phyloP scores from a whole-genome alignment of 2,113 vertebrate species.

The Myodes glareolus region DNA sequence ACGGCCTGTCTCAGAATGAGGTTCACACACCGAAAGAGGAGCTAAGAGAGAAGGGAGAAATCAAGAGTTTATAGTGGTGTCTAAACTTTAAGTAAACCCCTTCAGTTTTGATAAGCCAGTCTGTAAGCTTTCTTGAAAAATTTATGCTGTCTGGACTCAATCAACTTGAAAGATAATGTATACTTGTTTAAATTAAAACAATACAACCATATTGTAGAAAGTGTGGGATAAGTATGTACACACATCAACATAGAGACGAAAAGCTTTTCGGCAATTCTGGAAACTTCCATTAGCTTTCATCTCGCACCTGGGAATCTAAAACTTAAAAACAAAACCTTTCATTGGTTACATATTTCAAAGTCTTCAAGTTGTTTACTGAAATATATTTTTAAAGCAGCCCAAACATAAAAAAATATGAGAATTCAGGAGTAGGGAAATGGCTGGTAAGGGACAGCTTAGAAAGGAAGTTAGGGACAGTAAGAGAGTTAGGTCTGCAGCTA shows the following conservation, averaged over 20 bases:
- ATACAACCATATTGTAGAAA: neutral
- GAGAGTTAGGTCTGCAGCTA: neutral
- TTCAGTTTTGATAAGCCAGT: neutral
- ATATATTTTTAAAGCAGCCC: constrained; percentile 13
- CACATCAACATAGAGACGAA: neutral
- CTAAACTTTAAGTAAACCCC: neutral
- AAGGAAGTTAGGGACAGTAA: too few relatives aligned
- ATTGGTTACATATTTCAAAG: constrained; percentile 31
- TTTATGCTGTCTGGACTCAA: neutral
- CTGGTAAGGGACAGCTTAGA: neutral
- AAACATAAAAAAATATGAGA: neutral
- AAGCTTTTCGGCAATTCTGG: neutral
- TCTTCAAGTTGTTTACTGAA: constrained; percentile 19
- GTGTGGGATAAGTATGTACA: neutral
- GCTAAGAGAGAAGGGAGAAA: neutral
- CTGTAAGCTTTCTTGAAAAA: constrained; percentile 16
- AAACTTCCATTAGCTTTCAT: neutral
- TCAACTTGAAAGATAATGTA: neutral
- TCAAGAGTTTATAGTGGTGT: neutral
- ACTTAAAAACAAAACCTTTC: constrained; percentile 41
- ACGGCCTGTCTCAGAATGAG: neutral
- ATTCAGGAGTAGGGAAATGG: neutral
- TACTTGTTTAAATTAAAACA: neutral
- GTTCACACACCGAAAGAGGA: neutral
- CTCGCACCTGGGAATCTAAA: constrained; percentile 34